phyloP scores from a whole-genome alignment of 2,888 invertebrate genomes.

The Nemapogon koenigi region DNA sequence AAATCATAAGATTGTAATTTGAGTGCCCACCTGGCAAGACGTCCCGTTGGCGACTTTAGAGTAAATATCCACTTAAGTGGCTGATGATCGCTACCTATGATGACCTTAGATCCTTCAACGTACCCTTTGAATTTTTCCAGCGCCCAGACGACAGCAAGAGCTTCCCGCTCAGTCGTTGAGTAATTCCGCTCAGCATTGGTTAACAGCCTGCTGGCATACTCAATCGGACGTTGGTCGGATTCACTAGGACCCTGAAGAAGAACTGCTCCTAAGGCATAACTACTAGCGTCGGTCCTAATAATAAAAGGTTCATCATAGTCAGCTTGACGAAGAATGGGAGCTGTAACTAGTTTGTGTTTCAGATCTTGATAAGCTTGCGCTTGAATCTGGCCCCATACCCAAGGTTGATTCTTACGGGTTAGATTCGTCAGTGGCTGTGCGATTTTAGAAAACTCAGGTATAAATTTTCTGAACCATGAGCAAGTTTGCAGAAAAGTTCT shows the following conservation, averaged over 20 bases:
- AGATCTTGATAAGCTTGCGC: slow-evolving; percentile 17
- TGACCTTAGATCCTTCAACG: slow-evolving; percentile 26
- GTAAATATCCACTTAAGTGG: slow-evolving; percentile 14
- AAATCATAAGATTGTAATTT: slow-evolving; percentile 28
- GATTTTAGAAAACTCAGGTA: slow-evolving; percentile 24
- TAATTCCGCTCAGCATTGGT: slow-evolving; percentile 27
- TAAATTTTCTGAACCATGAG: slow-evolving; percentile 17
- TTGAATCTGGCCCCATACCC: too few relatives aligned
- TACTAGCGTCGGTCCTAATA: slow-evolving; percentile 17
- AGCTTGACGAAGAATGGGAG: slow-evolving; percentile 18
- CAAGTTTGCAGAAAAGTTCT: slow-evolving; percentile 20
- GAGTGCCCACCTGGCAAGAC: slow-evolving; percentile 13
- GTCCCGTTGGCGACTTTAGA: slow-evolving; percentile 8
- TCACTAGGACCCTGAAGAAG: slow-evolving; percentile 12
- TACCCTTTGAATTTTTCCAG: slow-evolving; percentile 21
- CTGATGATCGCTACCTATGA: slow-evolving; percentile 29
- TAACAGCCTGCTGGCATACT: slow-evolving; percentile 19
- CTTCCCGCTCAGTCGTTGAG: slow-evolving; percentile 28
- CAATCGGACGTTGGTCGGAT: slow-evolving; percentile 17
- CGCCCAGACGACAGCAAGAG: slow-evolving; percentile 28
- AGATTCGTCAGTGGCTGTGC: too few relatives aligned
- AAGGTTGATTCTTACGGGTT: too few relatives aligned
- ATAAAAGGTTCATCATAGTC: slow-evolving; percentile 10
- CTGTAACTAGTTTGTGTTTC: slow-evolving; percentile 15
- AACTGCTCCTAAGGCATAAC: slow-evolving; percentile 16